A percentile compares a stretch with the other conserved stretches of the same genome.
These are phyloP conservation scores for Pheucticus melanocephalus DNA, from an alignment of 2,113 vertebrate species.

Conservation along the genomic window DNA sequence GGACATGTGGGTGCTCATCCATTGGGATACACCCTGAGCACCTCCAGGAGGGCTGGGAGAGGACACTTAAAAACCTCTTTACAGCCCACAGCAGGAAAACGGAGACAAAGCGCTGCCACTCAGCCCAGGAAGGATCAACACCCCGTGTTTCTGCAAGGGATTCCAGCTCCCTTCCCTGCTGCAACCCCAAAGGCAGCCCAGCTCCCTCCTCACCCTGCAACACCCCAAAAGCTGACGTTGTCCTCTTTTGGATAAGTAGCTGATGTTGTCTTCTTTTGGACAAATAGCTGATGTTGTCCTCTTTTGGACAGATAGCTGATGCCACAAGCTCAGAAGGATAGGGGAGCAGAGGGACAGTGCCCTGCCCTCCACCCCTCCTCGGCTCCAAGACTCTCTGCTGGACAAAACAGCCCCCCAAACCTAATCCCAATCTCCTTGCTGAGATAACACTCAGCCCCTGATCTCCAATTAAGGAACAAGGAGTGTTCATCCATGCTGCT, in stretches of 20 bases:
- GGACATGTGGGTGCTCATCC: neutral
- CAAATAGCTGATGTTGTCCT: no score
- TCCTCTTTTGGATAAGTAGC: no score
- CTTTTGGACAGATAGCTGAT: no score
- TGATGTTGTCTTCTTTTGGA: no score
- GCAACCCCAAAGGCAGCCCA: neutral
- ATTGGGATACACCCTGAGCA: neutral
- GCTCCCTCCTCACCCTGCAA: neutral
- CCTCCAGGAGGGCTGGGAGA: neutral
- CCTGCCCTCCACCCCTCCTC: neutral
- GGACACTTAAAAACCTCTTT: neutral
- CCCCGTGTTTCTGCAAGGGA: fast-evolving
- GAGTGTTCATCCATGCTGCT: neutral
- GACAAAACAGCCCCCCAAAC: neutral
- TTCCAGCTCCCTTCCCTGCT: neutral
- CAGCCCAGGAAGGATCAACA: neutral
- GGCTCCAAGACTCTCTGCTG: neutral
- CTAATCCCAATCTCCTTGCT: neutral
- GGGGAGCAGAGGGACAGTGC: neutral
- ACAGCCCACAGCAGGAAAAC: neutral
- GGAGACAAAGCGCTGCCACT: neutral
- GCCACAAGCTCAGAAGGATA: neutral
- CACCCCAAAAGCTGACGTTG: fast-evolving
- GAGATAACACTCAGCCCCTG: neutral
- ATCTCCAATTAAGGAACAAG: fast-evolving